A percentile compares a stretch with the other conserved stretches of the same genome.
Conservation (phyloP, 2,888 invertebrate genomes). For the Drosophila infuscata region DNA sequence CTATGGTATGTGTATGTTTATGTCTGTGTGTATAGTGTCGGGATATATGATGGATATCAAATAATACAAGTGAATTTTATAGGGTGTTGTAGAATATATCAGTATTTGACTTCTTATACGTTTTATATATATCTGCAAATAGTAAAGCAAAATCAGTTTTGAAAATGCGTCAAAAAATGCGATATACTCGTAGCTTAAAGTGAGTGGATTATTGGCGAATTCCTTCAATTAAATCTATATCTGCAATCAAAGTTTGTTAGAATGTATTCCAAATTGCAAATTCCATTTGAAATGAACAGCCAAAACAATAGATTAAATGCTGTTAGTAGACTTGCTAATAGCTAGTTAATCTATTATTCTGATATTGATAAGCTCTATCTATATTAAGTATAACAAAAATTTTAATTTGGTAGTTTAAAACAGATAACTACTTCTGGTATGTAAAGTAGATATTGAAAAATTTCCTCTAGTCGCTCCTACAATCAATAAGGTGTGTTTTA, state of each 20-base stretch:
- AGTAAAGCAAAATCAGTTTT: rapidly evolving
- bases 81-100: not conserved
- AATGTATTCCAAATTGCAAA: not conserved
- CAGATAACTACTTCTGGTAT: not conserved
- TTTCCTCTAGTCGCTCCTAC: not conserved
- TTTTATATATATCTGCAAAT: not conserved
- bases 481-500: not conserved
- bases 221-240: not conserved
- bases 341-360: not conserved
- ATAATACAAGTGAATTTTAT: not conserved
- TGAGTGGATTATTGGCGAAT: not conserved
- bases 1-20: not conserved
- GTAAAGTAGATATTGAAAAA: not conserved
- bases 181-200: not conserved
- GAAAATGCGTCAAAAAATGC: not conserved
- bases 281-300: not conserved
- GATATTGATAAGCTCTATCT: not conserved
- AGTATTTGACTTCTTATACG: not conserved
- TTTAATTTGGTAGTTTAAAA: not conserved
- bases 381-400: not conserved
- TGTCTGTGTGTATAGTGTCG: not conserved
- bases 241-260: no score
- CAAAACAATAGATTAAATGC: not conserved
- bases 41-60: not conserved
- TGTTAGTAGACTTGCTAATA: not conserved